Conservation (phyloP, 2,113 vertebrate species). For the Mugil cephalus region DNA sequence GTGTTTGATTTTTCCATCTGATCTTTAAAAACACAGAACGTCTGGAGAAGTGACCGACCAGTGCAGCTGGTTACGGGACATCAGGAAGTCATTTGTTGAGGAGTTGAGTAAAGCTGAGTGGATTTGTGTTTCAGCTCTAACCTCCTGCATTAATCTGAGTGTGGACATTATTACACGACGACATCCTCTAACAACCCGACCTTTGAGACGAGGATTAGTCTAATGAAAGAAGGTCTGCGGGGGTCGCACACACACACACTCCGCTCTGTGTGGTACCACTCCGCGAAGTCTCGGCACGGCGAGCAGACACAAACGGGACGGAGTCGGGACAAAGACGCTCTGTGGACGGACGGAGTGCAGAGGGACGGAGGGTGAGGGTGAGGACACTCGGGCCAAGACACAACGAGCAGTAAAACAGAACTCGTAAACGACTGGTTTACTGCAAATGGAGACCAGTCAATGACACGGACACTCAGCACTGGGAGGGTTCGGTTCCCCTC, state of each 20-base stretch:
- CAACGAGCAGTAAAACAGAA: slow-evolving; percentile 3
- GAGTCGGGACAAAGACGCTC: slow-evolving; percentile 39
- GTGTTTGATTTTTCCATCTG: not conserved
- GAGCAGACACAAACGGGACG: slow-evolving; percentile 36
- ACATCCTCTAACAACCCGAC: slow-evolving; percentile 34
- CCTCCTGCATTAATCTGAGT: slow-evolving; percentile 19
- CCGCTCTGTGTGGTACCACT: slow-evolving; percentile 45
- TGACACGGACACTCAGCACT: too few relatives aligned
- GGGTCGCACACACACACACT: slow-evolving; percentile 16
- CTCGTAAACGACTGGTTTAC: not conserved
- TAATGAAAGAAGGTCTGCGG: slow-evolving; percentile 35
- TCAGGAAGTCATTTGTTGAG: not conserved
- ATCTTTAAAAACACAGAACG: not conserved
- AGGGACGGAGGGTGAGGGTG: slow-evolving; percentile 21
- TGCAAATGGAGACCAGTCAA: not conserved
- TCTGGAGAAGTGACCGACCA: not conserved
- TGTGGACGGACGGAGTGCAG: slow-evolving; percentile 29
- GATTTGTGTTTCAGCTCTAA: not conserved
- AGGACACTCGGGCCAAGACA: not conserved
- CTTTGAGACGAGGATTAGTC: slow-evolving; percentile 58
- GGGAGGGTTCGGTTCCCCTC: too few relatives aligned
- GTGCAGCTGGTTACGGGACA: not conserved
- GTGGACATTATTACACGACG: slow-evolving; percentile 22
- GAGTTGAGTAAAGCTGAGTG: not conserved
- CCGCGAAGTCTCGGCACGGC: slow-evolving; percentile 43